Conservation (phyloP, 2,113 vertebrate genomes). For the Crotalus horridus region DNA sequence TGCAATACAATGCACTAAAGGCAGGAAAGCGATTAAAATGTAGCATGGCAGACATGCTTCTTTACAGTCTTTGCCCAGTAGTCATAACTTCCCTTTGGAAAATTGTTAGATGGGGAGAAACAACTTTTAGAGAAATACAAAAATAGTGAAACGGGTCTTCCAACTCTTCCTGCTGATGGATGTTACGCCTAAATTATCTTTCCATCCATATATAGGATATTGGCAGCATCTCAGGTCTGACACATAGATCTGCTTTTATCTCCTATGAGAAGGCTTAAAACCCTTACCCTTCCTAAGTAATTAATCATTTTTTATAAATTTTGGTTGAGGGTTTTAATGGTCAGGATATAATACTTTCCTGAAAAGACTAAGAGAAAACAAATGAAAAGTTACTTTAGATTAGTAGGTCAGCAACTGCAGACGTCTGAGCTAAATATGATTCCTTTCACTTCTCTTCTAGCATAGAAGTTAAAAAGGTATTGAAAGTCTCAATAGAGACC, state of each 20-base stretch:
- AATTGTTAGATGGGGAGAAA: not conserved
- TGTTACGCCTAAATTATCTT: not conserved
- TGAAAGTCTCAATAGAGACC: not conserved
- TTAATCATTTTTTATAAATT: not conserved
- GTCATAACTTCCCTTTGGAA: not conserved
- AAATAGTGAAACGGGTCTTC: not conserved
- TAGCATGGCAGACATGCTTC: not conserved
- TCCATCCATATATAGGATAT: not conserved
- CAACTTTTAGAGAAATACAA: not conserved
- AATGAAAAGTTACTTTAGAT: not conserved
- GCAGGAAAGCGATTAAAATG: not conserved
- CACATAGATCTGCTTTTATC: not conserved
- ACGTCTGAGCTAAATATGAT: not conserved
- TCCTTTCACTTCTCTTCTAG: too few relatives aligned
- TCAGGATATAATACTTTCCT: not conserved
- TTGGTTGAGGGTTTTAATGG: slow-evolving; percentile 9
- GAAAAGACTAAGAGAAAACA: not conserved
- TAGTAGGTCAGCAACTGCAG: not conserved
- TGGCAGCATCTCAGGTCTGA: not conserved
- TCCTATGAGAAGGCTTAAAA: not conserved
- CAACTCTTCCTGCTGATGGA: not conserved
- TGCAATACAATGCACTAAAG: not conserved
- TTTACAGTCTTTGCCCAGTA: not conserved
- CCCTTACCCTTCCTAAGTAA: slow-evolving; percentile 12
- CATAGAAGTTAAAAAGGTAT: not conserved